phyloP scores from a whole-genome alignment of 2,797 vertebrate genomes.

The Echiichthys vipera region DNA sequence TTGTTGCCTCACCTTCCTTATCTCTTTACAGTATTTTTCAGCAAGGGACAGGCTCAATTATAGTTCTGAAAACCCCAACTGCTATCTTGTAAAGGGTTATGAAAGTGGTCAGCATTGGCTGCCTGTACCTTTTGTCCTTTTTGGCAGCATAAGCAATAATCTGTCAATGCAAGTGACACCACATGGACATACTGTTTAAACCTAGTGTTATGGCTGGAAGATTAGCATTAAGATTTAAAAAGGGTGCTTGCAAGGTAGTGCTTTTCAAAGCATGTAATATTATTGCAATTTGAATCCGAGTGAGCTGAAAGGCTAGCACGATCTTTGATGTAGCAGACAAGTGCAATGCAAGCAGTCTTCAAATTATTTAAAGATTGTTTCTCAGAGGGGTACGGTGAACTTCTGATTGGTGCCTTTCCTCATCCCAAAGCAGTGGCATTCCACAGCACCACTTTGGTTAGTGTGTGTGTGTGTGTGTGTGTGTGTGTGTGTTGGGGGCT shows the following conservation, averaged over 20 bases:
- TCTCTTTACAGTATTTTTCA: constrained; percentile 51
- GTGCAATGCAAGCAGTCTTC: constrained; percentile 28
- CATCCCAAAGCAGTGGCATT: constrained; percentile 42
- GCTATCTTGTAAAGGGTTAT: constrained; percentile 19
- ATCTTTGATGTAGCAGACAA: constrained; percentile 58
- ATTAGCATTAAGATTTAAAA: constrained; percentile 34
- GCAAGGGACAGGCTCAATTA: constrained; percentile 43
- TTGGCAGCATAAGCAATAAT: constrained; percentile 7
- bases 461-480: too few species aligned
- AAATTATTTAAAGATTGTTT: constrained; percentile 62
- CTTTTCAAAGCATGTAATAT: constrained; percentile 25
- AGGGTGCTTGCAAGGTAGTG: constrained; percentile 16
- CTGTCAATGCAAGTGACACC: constrained; percentile 17
- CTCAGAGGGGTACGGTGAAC: constrained; percentile 44
- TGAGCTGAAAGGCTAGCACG: constrained; percentile 28
- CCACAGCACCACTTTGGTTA: constrained; percentile 40
- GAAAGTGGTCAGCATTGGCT: constrained; percentile 31
- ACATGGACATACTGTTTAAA: not conserved
- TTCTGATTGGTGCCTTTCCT: constrained; percentile 68
- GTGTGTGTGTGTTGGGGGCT: too few species aligned
- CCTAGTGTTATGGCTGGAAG: not conserved
- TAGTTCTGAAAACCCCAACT: constrained; percentile 45
- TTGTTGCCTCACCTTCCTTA: constrained; percentile 54
- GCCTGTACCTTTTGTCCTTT: not conserved
- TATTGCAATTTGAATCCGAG: constrained; percentile 27